A percentile compares a stretch with the other conserved stretches of the same genome.
These are phyloP conservation scores for Conus ventricosus DNA, from an alignment of 1,140 invertebrate species.

Conservation along the genomic window DNA sequence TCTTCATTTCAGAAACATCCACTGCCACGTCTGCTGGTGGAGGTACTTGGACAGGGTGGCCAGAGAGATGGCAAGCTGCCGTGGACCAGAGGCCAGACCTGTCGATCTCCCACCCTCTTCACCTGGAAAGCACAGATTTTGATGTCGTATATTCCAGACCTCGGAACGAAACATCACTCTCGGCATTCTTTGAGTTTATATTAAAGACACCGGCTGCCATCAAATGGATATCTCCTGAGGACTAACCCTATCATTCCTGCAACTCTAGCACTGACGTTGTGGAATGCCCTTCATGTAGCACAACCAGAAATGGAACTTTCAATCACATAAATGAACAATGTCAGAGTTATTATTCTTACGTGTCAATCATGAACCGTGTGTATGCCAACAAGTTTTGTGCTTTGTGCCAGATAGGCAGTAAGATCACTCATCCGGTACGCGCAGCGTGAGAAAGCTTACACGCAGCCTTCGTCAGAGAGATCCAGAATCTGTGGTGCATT, in stretches of 20 bases:
- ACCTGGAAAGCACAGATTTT: not conserved
- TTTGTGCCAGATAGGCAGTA: not conserved
- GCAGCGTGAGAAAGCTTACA: not conserved
- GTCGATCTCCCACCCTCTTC: not conserved
- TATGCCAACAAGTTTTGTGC: not conserved
- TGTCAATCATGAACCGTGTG: not conserved
- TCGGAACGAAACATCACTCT: not conserved
- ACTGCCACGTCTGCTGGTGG: not conserved
- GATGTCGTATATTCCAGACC: not conserved
- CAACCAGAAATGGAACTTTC: not conserved
- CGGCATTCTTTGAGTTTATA: not conserved
- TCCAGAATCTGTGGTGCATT: not conserved
- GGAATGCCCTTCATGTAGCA: not conserved
- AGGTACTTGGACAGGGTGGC: not conserved
- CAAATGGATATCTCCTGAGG: not conserved
- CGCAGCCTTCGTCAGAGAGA: not conserved
- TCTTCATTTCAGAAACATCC: not conserved
- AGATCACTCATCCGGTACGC: not conserved
- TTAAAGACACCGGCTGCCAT: not conserved
- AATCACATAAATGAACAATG: not conserved
- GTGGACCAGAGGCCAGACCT: not conserved
- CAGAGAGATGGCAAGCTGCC: not conserved
- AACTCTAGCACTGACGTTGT: not conserved
- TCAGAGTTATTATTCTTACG: not conserved
- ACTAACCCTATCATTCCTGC: not conserved